These are phyloP conservation scores for Platysternon megacephalum DNA, from an alignment of 2,113 vertebrate species.

Conservation along the genomic window DNA sequence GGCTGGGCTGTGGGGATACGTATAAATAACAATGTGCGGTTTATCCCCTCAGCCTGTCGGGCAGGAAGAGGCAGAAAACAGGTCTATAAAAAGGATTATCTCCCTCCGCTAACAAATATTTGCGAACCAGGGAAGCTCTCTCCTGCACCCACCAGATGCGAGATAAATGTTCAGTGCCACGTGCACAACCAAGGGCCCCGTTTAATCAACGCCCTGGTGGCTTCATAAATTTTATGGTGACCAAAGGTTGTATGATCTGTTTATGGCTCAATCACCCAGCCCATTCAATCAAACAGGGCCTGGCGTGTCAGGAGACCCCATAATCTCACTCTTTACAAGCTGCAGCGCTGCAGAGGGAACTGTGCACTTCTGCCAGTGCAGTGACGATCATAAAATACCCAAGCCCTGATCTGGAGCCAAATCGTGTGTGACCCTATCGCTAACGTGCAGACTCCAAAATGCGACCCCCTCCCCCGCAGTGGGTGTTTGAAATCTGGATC, in stretches of 20 bases:
- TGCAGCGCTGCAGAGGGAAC: fast-evolving
- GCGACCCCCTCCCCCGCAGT: no score
- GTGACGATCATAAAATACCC: no score
- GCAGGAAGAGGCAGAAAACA: background rate
- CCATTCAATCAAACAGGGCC: fast-evolving
- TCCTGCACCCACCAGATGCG: background rate
- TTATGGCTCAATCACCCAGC: background rate
- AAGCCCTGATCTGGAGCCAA: no score
- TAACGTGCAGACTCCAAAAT: no score
- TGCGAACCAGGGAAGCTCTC: constrained; percentile 20
- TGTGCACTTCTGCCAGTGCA: background rate
- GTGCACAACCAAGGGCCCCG: fast-evolving
- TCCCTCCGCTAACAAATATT: constrained; percentile 38
- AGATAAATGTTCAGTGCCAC: background rate
- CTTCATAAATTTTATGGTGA: fast-evolving
- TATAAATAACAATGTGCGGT: fast-evolving
- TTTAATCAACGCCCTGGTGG: fast-evolving
- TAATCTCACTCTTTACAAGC: background rate
- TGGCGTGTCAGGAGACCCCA: fast-evolving
- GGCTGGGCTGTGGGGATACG: background rate
- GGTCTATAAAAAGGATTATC: constrained; percentile 12
- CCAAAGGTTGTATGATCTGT: background rate
- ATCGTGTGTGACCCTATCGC: no score
- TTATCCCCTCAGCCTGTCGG: background rate
- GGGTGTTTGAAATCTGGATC: background rate